Evolutionary conservation across 2,113 vertebrate species (phyloP).

Genomic region (Pica pica): DNA sequence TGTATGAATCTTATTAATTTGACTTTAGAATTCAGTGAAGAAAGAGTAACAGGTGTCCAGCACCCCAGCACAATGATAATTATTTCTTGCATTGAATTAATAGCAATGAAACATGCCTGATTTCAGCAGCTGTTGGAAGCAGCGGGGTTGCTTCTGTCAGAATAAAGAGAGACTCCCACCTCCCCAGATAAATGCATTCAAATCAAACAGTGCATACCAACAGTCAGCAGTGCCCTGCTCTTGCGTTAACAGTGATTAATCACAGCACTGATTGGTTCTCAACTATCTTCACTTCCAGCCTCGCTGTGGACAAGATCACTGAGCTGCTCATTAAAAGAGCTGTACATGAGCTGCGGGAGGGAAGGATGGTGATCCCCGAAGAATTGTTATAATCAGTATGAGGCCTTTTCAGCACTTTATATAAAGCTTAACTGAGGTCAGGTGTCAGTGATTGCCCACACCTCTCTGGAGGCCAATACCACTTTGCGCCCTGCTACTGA

Average conservation of each 20-base stretch:
- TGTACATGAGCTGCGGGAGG: not conserved
- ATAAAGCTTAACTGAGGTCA: slow-evolving; percentile 29
- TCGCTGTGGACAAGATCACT: not conserved
- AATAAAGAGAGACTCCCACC: slow-evolving; percentile 3
- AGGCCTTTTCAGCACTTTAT: slow-evolving; percentile 14
- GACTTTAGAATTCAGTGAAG: slow-evolving; percentile 35
- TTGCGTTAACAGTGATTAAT: slow-evolving; percentile 65
- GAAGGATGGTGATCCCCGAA: not conserved
- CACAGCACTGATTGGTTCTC: slow-evolving; percentile 33
- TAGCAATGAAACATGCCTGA: slow-evolving; percentile 58
- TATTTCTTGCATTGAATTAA: slow-evolving; percentile 64
- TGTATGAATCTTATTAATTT: slow-evolving; percentile 13
- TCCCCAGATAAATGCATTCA: slow-evolving; percentile 27
- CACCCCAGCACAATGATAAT: slow-evolving; percentile 40
- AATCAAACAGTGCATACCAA: slow-evolving; percentile 35
- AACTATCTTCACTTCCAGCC: not conserved
- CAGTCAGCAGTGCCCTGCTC: not conserved
- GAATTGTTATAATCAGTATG: slow-evolving; percentile 24
- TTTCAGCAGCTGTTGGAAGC: slow-evolving; percentile 67
- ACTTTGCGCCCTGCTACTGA: not conserved
- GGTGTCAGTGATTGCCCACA: slow-evolving; percentile 1
- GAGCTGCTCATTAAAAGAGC: slow-evolving; percentile 43
- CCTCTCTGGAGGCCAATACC: not conserved
- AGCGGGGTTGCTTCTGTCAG: slow-evolving; percentile 31
- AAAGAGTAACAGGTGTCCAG: slow-evolving; percentile 11